Evolutionary conservation across 1,140 invertebrate genomes (phyloP).

Genomic region (Oryzaephilus surinamensis): DNA sequence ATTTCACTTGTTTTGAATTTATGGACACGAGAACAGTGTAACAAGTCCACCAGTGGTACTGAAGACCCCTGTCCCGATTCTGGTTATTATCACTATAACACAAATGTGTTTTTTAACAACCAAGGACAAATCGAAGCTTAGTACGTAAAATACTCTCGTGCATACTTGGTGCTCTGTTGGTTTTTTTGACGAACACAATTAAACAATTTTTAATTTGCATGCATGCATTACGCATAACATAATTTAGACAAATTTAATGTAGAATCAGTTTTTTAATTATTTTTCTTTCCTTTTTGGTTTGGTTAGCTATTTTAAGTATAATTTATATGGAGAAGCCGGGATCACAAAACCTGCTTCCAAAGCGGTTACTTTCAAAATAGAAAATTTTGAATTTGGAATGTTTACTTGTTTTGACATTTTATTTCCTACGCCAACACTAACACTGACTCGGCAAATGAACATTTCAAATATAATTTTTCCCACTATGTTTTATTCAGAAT

Average conservation of each 20-base stretch:
- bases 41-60: constrained; percentile 35
- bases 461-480: constrained; percentile 54
- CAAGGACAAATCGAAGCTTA: too few relatives aligned
- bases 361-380: constrained; percentile 49
- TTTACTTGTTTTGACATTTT: constrained; percentile 69
- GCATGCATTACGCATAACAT: too few relatives aligned
- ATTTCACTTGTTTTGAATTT: constrained; percentile 47
- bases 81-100: constrained; percentile 52
- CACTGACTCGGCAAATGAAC: constrained; percentile 41
- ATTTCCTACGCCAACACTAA: constrained; percentile 47
- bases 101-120: constrained; percentile 53
- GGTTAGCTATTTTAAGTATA: constrained; percentile 51
- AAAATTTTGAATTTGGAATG: constrained; percentile 73
- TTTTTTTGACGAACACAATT: constrained; percentile 4
- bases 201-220: background rate
- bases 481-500: constrained; percentile 61
- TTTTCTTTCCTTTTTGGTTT: background rate
- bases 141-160: background rate
- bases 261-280: too few relatives aligned
- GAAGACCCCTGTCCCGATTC: constrained; percentile 31
- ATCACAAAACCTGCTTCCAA: constrained; percentile 39
- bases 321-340: constrained; percentile 44
- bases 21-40: too few relatives aligned
- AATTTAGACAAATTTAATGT: too few relatives aligned
- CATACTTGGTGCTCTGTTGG: background rate